Base-by-base conservation (phyloP, 2,888 invertebrate genomes). In the Hedychridium roseum region DNA sequence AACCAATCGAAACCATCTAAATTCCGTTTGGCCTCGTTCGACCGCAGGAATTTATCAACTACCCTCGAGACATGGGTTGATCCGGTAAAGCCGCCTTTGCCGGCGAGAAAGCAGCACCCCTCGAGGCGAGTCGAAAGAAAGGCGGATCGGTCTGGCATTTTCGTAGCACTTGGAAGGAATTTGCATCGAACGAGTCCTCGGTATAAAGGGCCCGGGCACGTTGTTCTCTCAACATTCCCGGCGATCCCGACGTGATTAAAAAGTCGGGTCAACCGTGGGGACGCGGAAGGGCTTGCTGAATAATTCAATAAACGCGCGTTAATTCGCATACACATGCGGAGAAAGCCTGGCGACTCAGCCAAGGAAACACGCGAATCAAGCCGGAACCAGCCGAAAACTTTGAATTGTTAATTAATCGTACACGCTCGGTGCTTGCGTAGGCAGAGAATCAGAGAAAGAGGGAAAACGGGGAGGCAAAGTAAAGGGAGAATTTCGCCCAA, bases 251-350 rank as follows among this genome's bases (percentile, higher is more conserved):
- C 54, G 14, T 12, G 28, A 28, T 36, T 36, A 36, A 36, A 36
- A 36, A 36, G 36, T 23, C 36, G 11, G 23, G 36, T 23, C 14
- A n/a, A 26, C 23, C 23, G 36, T n/a, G 15, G 36, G 41, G 50
- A 47, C 48, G 45, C 45, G 53, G 47, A 21, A 14, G 49, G 26
- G 37, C n/a, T n/a, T 51, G 31, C 44, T 61, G 61, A 61, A 61
- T 61, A 52, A 61, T 61, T 60, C 60, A 60, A 58, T 56, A 53
- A 55, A 60, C 55, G 50, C 47, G 55, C 55, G 56, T 60, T 60
- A 60, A 61, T 61, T 55, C 61, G 47, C 51, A 60, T 57, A 60
- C 39, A 54, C 45, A 57, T 26, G n/a, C n/a, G n/a, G n/a, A n/a
- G n/a, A n/a, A n/a, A n/a, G n/a, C n/a, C 14, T 41, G 34, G 23